These are phyloP conservation scores for Tragopan temminckii DNA, from an alignment of 2,797 vertebrate species.

Conservation along the genomic window DNA sequence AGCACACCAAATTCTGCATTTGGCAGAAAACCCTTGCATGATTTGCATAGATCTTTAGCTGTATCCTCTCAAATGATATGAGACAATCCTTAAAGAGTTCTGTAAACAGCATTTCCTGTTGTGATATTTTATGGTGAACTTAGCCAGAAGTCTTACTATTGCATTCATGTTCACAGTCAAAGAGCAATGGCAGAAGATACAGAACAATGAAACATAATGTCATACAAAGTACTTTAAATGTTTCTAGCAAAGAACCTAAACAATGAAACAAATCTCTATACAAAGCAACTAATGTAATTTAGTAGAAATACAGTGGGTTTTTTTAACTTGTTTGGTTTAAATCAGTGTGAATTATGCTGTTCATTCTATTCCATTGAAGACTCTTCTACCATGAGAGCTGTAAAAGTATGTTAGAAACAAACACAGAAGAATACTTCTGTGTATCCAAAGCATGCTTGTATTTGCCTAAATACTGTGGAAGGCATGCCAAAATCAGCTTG, in stretches of 20 bases:
- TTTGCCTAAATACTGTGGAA: constrained; percentile 29
- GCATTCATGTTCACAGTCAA: constrained; percentile 15
- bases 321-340: constrained; percentile 21
- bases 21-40: not conserved
- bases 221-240: not conserved
- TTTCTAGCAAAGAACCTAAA: constrained; percentile 23
- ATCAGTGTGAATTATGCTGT: constrained; percentile 14
- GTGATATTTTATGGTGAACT: constrained; percentile 31
- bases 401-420: constrained; percentile 3
- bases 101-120: constrained; percentile 33
- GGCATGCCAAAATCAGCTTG: constrained; percentile 22
- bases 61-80: not conserved
- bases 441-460: constrained; percentile 2
- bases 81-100: not conserved
- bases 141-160: constrained; percentile 13
- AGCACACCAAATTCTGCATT: not conserved
- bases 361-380: constrained; percentile 39
- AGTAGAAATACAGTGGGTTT: not conserved
- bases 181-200: constrained; percentile 30
- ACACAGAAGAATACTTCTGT: not conserved
- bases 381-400: not conserved
- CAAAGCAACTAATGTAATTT: constrained; percentile 18
- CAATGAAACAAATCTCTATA: not conserved
- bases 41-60: not conserved
- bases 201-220: constrained; percentile 28